Evolutionary conservation across 2,888 invertebrate species (phyloP), one percentile per base, ranked within the genome.

Genomic region (Schizaphis graminum): DNA sequence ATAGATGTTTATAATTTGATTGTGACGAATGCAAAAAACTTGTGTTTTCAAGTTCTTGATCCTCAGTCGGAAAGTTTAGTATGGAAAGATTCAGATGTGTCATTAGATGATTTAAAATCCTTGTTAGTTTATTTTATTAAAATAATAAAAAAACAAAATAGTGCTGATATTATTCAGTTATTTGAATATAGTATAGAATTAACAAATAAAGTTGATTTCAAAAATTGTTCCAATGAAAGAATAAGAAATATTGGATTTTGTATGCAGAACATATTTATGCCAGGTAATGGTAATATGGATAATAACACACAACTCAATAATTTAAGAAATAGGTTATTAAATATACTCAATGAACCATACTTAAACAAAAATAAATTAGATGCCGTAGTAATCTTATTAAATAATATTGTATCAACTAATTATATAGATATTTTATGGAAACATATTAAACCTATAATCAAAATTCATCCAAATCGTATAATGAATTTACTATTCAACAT

Each of bases 391-490:
- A 44, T 41, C 7, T 67, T 91, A 53, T 56, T 91, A 16, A 61
- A 85, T n/a, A 91, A 87, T 53, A 91, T 94, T 86, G n/a, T 94
- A n/a, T 94, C 94, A 28, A 21, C n/a, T 91, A 21, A 94, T 94
- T 86, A 53, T 67, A 53, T 91, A 61, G 47, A 53, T 11, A 53
- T 16, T 47, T 61, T 94, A 61, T 94, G 94, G 94, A 26, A 86
- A 35, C 53, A 87, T 35, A 41, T 86, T 41, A 94, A 94, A 91
- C 44, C 85, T 26, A 61, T 91, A 44, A 91, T 94, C 67, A 44
- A 67, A 94, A n/a, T 47, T 49, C 24, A 94, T 91, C 94, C 94
- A 28, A 67, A 91, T 49, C 94, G 86, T 61, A 8, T 87, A 0
- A 86, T 94, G 53, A 57, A 47, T 77, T 41, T 91, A 94, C 26